These are phyloP conservation scores for Gymnobelideus leadbeateri DNA, from an alignment of 2,113 vertebrate species.

Conservation along the genomic window DNA sequence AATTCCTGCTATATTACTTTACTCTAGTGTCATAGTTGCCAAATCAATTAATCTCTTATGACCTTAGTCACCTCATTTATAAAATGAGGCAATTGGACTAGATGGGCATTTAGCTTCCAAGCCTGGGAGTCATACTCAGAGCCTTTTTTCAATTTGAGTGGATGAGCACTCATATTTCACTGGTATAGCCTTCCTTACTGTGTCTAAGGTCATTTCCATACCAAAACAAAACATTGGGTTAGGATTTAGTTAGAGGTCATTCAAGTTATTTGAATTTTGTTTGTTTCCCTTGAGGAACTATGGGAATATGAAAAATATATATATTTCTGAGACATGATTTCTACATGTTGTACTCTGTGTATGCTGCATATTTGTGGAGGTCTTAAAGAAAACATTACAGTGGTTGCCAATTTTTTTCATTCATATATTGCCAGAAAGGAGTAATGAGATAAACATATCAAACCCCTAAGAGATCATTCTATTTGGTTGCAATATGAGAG, in stretches of 20 bases:
- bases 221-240: background rate
- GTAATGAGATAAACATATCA: background rate
- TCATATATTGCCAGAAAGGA: background rate
- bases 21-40: background rate
- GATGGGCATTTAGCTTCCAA: background rate
- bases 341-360: background rate
- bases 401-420: background rate
- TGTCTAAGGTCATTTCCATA: background rate
- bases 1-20: background rate
- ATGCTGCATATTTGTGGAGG: background rate
- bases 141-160: background rate
- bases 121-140: background rate
- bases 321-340: background rate
- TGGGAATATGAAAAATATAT: background rate
- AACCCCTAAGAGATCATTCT: background rate
- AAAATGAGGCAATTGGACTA: background rate
- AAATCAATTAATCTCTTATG: background rate
- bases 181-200: background rate
- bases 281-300: background rate
- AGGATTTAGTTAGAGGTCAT: background rate
- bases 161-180: background rate
- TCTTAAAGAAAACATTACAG: background rate
- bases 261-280: background rate
- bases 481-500: background rate
- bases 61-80: background rate